Percentiles rank a stretch among this genome's conserved stretches.
phyloP scores from a whole-genome alignment of 1,140 invertebrate species.

The Nasonia longicornis region DNA sequence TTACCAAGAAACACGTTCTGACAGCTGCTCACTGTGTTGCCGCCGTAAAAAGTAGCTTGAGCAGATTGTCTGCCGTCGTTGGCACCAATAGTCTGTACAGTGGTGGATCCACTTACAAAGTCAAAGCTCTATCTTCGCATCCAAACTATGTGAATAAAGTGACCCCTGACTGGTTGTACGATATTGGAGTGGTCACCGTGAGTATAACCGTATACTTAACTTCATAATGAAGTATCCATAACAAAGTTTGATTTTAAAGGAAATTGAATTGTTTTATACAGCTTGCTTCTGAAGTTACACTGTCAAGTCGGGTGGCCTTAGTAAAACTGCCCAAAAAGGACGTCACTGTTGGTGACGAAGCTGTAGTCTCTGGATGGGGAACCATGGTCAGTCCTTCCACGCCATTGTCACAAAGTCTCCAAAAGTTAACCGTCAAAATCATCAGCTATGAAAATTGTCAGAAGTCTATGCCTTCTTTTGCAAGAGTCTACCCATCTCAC shows the following conservation, averaged over 20 bases:
- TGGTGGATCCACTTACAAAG: constrained; percentile 8
- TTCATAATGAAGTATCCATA: too few relatives aligned
- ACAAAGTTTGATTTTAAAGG: too few relatives aligned
- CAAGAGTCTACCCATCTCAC: neutral
- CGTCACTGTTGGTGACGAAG: neutral
- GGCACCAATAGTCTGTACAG: constrained; percentile 22
- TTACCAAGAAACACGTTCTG: constrained; percentile 35
- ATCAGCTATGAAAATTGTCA: neutral
- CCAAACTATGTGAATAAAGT: too few relatives aligned
- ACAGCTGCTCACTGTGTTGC: constrained; percentile 50
- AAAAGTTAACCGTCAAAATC: neutral
- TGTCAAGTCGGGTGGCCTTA: neutral
- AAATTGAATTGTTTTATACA: too few relatives aligned
- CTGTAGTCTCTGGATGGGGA: constrained; percentile 43
- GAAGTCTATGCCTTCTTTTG: too few relatives aligned
- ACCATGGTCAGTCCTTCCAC: neutral
- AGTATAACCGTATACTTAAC: too few relatives aligned
- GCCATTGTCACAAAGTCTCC: neutral
- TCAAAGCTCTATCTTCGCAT: too few relatives aligned
- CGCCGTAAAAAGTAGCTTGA: neutral
- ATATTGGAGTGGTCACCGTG: constrained; percentile 6
- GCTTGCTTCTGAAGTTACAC: constrained; percentile 19
- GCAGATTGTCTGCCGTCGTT: constrained; percentile 3
- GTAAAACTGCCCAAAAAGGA: constrained; percentile 15
- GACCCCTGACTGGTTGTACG: constrained; percentile 2